Conservation (phyloP, 2,113 vertebrate species). For the Stictonetta naevosa region DNA sequence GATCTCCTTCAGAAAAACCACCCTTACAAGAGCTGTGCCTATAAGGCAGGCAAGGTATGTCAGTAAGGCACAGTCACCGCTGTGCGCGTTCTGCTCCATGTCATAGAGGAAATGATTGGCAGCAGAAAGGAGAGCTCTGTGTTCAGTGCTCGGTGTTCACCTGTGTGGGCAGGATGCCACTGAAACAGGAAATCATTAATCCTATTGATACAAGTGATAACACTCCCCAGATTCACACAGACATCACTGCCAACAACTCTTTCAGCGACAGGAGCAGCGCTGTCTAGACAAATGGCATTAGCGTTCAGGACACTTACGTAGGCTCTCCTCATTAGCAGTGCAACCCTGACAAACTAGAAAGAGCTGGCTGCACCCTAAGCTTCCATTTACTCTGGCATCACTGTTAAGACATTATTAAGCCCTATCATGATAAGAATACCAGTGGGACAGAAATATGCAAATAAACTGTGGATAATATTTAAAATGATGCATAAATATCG, state of each 20-base stretch:
- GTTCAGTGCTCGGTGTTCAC: background rate
- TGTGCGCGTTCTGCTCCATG: background rate
- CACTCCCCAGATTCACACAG: background rate
- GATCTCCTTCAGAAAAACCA: background rate
- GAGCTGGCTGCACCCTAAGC: background rate
- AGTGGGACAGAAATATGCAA: background rate
- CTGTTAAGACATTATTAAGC: background rate
- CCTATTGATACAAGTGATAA: background rate
- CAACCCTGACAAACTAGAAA: background rate
- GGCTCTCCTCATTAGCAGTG: background rate
- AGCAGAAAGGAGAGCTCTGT: background rate
- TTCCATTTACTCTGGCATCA: background rate
- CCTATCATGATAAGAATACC: background rate
- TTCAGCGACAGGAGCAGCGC: background rate
- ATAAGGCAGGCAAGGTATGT: background rate
- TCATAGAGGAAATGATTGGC: background rate
- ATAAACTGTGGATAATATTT: background rate
- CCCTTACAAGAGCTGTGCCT: background rate
- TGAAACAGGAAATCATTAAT: background rate
- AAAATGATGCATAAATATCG: background rate
- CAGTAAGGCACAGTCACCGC: background rate
- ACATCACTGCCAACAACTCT: background rate
- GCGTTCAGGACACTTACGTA: background rate
- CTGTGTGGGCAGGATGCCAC: background rate
- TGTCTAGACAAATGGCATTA: background rate